These are phyloP conservation scores for Neopelma chrysocephalum DNA, from an alignment of 2,797 vertebrate species.

Conservation along the genomic window DNA sequence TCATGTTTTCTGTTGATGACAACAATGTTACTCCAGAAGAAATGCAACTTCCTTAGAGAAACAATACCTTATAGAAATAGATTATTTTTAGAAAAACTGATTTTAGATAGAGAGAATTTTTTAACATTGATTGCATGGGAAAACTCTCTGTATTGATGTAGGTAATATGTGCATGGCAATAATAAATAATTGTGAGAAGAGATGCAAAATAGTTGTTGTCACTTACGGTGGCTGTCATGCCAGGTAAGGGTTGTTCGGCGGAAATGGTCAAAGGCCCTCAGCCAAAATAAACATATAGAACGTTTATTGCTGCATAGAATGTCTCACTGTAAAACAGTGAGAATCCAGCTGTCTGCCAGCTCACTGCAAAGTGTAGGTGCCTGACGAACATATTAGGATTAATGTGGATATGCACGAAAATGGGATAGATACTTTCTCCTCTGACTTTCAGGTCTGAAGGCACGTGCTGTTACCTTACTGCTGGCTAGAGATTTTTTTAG, in stretches of 20 bases:
- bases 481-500: background rate
- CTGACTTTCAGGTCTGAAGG: background rate
- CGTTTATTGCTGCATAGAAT: background rate
- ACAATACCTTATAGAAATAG: background rate
- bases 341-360: background rate
- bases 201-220: background rate
- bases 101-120: background rate
- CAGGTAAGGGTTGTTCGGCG: background rate
- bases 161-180: background rate
- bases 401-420: background rate
- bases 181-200: background rate
- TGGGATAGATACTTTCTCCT: background rate
- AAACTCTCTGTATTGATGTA: background rate
- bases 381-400: background rate
- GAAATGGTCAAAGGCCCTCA: background rate
- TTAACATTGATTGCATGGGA: background rate
- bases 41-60: background rate
- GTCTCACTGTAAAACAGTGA: background rate
- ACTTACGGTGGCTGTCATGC: background rate
- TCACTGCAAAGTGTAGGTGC: background rate
- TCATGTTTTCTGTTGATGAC: background rate
- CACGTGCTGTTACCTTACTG: rapidly evolving
- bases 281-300: background rate
- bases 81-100: background rate
- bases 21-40: background rate